A percentile compares a stretch with the other conserved stretches of the same genome.
Conservation (phyloP, 2,888 invertebrate species). For the Epinotia demarniana region DNA sequence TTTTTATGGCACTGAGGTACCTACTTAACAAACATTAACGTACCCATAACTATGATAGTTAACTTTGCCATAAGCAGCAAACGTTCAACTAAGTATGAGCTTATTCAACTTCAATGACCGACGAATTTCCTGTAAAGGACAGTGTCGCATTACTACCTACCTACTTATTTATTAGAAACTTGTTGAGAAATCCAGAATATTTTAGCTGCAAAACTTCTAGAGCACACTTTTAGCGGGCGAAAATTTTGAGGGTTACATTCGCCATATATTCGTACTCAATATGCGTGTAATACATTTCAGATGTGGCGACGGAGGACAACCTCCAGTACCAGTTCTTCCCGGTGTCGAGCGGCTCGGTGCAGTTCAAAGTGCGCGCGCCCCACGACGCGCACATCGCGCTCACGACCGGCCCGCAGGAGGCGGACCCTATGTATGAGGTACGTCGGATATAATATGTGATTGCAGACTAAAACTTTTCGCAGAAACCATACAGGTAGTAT, state of each 20-base stretch:
- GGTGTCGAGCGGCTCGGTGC: conserved; percentile 87
- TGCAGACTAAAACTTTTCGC: background rate
- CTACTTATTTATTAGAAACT: too few species aligned
- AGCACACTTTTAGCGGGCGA: too few species aligned
- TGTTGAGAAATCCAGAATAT: too few species aligned
- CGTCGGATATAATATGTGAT: conserved; percentile 37
- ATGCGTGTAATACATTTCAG: conserved; percentile 79
- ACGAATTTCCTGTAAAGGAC: background rate
- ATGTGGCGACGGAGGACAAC: conserved; percentile 91
- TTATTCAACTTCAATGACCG: background rate
- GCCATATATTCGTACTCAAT: background rate
- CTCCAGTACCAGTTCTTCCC: conserved; percentile 93
- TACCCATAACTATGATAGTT: background rate
- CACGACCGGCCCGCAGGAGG: conserved; percentile 87
- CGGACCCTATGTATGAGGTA: conserved; percentile 92
- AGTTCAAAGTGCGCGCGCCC: conserved; percentile 91
- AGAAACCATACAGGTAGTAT: background rate
- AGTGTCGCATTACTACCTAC: background rate
- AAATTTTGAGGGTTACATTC: background rate
- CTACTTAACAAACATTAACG: background rate
- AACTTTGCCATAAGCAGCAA: background rate
- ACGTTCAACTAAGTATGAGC: background rate
- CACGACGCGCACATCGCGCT: conserved; percentile 95
- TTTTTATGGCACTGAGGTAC: background rate
- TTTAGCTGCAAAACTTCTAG: too few species aligned